These are phyloP conservation scores for Zapus hudsonius DNA, from an alignment of 2,113 vertebrate species.

Conservation along the genomic window DNA sequence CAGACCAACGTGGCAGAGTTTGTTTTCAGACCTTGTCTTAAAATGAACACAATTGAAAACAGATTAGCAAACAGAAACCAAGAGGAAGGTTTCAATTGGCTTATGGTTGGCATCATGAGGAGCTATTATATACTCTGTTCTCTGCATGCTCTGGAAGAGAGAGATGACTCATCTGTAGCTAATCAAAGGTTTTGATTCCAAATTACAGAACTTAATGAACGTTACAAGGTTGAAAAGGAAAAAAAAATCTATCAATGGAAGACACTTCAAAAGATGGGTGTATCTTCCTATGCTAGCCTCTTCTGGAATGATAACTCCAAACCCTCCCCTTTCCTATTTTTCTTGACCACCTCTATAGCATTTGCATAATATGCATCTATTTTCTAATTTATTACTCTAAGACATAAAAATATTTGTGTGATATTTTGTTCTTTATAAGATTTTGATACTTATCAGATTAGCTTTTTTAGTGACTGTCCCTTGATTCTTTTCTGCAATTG, in stretches of 20 bases:
- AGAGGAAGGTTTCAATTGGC: neutral
- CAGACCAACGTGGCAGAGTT: neutral
- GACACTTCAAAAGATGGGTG: neutral
- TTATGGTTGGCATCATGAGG: neutral
- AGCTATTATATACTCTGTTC: neutral
- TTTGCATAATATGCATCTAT: neutral
- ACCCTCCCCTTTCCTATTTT: neutral
- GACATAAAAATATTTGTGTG: conserved; percentile 2
- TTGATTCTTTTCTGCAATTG: neutral
- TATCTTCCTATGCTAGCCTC: neutral
- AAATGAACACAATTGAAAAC: neutral
- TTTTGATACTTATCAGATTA: conserved; percentile 23
- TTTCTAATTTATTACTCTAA: neutral
- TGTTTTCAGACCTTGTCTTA: neutral
- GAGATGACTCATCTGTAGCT: neutral
- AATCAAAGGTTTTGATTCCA: conserved; percentile 12
- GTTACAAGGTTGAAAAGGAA: neutral
- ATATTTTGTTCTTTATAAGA: conserved; percentile 11
- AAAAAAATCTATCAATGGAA: neutral
- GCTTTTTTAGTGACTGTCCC: neutral
- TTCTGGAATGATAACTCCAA: conserved; percentile 27
- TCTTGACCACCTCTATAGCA: neutral
- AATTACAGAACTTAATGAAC: conserved; percentile 23
- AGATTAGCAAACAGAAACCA: neutral
- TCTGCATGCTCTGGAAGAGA: neutral